Evolutionary conservation across 2,113 vertebrate species (phyloP).

Genomic region (Elaphurus davidianus): DNA sequence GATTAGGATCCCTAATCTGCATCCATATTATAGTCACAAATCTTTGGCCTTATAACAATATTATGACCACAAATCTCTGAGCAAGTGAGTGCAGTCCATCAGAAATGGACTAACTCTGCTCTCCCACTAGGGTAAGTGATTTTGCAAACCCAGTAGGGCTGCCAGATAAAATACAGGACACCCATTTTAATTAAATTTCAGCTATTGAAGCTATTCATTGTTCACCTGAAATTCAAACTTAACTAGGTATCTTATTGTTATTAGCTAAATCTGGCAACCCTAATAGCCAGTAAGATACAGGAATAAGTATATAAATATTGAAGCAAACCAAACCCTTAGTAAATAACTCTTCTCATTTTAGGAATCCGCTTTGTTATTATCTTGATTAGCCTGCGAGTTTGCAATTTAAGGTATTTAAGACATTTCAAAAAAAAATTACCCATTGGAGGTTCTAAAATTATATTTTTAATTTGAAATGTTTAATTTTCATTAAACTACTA

Average conservation of each 20-base stretch:
- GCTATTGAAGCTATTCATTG: neutral
- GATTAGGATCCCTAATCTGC: neutral
- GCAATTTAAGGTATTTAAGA: neutral
- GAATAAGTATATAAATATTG: conserved; percentile 5
- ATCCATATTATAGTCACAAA: neutral
- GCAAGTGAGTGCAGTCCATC: neutral
- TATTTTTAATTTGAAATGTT: neutral
- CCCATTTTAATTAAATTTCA: neutral
- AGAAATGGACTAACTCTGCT: neutral
- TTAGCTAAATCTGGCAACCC: neutral
- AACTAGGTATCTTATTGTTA: neutral
- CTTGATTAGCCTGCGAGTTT: neutral
- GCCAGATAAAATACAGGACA: neutral
- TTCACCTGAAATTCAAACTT: conserved; percentile 22
- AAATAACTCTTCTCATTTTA: neutral
- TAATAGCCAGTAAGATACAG: neutral
- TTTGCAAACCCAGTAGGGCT: neutral
- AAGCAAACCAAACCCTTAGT: neutral
- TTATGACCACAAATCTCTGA: neutral
- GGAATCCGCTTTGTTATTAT: neutral
- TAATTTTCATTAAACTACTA: neutral
- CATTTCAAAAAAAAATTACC: neutral
- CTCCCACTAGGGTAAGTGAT: neutral
- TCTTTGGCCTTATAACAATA: neutral
- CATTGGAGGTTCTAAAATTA: conserved; percentile 14